Base-by-base conservation (phyloP, 2,113 vertebrate genomes). In the Collichthys lucidus region DNA sequence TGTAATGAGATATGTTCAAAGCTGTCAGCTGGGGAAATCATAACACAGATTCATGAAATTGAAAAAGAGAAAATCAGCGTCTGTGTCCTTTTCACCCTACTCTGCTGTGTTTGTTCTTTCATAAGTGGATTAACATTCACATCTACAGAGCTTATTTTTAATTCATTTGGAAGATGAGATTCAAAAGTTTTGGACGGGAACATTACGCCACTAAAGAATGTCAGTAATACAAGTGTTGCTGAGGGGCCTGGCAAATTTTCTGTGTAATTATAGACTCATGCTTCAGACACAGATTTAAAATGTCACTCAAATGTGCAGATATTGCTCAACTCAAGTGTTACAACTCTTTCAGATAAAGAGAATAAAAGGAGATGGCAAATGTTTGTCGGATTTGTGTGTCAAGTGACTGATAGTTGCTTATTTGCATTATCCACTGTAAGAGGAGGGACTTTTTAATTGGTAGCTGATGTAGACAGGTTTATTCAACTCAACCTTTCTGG, bases 1-100 rank as follows among this genome's bases (percentile, higher is more conserved):
- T 49, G 64, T 53, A 66, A 77, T 87, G 67, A 78, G 53, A 70
- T 52, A 61, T 26, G n/a, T 46, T 79, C 19, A 26, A n/a, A 64
- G 69, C 19, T 64, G 50, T 50, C 56, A 84, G 20, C 74, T 24
- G 16, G 71, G 75, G 17, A 90, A 81, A 79, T 81, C 55, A 76
- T 4, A 63, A 59, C 49, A 52, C 3, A 52, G 2, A 0, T 74
- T 83, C 59, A 31, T 66, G 2, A 83, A 73, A 84, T 81, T 47
- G 65, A 82, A 62, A 73, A 46, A 35, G 4, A 20, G 24, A 24
- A 68, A 77, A 62, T 16, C 55, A 59, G 35, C n/a, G 5, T 44
- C 19, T 17, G 22, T 12, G 20, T n/a, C 50, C 22, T 44, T 42
- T 59, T 31, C 22, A 55, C 53, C 5, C 74, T 24, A 26, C 68